Evolutionary conservation across 2,797 vertebrate species (phyloP), one percentile per base, ranked within the genome.

Genomic region (Chrysolophus pictus): DNA sequence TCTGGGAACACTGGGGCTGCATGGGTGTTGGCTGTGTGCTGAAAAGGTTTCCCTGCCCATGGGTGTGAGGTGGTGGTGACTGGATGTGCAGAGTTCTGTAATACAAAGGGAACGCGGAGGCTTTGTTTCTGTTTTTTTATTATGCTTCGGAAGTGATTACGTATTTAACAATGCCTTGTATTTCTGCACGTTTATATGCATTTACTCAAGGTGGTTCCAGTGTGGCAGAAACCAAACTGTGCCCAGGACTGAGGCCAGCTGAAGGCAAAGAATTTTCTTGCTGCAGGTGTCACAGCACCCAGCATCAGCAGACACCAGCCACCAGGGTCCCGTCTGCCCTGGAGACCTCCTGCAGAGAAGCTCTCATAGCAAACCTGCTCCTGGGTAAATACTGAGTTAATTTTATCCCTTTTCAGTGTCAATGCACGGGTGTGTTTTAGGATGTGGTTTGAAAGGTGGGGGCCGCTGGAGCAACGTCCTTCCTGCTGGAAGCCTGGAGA

Each of bases 241-340:
- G 63, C 46, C 46, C 19, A 44, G 37, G 58, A 63, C 19, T 2
- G 1, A 19, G n/a, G 8, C 33, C 62, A 64, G 28, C 28, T 29
- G 39, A 63, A 2, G 16, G 35, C 2, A 2, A 21, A 71, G 5
- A 71, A 53, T 9, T 12, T 12, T 31, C 46, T 31, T 18, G 1
- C 11, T 24, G 11, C 24, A 9, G 56, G 2, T 2, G 3, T 76
- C 62, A 41, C 6, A 0, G 28, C 24, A 24, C 2, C 4, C 11
- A n/a, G 23, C 39, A 24, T 11, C 44, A 51, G 55, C 55, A 23
- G 29, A 23, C 11, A 1, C 33, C 31, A 29, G 55, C 29, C 6
- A 10, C 14, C 8, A 23, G 23, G 14, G 7, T 26, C 49, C 3
- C 1, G 0, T 23, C 53, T 21, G 21, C 23, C 33, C 2, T 2